Percentiles rank a stretch among this genome's conserved stretches.
Conservation (phyloP, 2,113 vertebrate species). For the Onychostruthus taczanowskii region DNA sequence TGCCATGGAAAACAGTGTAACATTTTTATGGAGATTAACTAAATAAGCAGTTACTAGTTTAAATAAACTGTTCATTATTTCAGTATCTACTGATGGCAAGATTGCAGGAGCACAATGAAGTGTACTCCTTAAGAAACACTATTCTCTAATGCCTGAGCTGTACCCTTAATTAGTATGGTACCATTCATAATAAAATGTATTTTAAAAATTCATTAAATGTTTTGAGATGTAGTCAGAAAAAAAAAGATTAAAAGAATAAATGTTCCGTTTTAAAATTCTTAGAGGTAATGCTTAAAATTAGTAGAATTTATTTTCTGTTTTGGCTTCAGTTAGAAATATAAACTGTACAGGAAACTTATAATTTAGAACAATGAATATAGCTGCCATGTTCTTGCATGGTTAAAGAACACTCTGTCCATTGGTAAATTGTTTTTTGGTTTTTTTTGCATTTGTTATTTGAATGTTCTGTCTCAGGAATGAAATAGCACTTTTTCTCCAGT, state of each 20-base stretch:
- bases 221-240: background rate
- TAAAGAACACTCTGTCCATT: background rate
- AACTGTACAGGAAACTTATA: background rate
- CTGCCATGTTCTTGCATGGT: background rate
- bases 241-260: background rate
- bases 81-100: background rate
- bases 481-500: background rate
- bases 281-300: background rate
- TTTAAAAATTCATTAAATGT: background rate
- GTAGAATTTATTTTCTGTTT: background rate
- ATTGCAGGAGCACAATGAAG: background rate
- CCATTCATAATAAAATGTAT: background rate
- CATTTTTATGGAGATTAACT: background rate
- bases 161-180: background rate
- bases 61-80: background rate
- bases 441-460: background rate
- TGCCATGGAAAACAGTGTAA: background rate
- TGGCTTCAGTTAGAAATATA: background rate
- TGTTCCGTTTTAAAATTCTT: background rate
- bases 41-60: background rate
- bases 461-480: background rate
- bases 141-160: background rate
- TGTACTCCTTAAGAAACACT: background rate
- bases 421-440: background rate
- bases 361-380: background rate